These are phyloP conservation scores for Rhinoderma darwinii DNA, from an alignment of 2,113 vertebrate genomes.

Conservation along the genomic window DNA sequence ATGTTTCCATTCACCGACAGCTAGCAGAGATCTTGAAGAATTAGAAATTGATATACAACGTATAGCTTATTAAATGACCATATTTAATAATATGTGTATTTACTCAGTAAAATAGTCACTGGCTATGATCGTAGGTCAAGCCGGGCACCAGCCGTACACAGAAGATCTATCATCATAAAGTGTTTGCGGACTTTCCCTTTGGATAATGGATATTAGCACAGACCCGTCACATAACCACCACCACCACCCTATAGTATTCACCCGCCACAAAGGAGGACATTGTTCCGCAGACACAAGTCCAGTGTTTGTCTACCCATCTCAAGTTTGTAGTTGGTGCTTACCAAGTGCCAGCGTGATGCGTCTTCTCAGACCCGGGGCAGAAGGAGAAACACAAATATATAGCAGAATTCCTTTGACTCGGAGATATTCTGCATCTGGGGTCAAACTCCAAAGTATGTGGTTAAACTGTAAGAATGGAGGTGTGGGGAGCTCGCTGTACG, in stretches of 20 bases:
- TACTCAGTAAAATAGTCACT: not conserved
- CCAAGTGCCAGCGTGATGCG: not conserved
- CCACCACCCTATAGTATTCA: no score
- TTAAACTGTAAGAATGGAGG: slow-evolving; percentile 54
- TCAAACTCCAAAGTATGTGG: slow-evolving; percentile 58
- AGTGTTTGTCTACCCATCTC: not conserved
- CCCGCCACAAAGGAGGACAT: not conserved
- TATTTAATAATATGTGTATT: not conserved
- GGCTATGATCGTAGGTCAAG: no score
- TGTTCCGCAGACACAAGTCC: not conserved
- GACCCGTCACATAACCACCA: not conserved
- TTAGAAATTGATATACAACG: not conserved
- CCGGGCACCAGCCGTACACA: not conserved
- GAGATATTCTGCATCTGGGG: slow-evolving; percentile 20
- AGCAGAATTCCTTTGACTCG: not conserved
- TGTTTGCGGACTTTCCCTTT: not conserved
- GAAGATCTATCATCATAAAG: not conserved
- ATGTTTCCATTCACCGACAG: not conserved
- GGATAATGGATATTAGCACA: not conserved
- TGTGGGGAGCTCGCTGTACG: not conserved
- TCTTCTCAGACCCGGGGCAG: slow-evolving; percentile 1
- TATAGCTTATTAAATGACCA: no score
- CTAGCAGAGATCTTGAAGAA: not conserved
- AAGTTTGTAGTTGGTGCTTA: not conserved
- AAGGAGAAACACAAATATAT: not conserved